A percentile compares a stretch with the other conserved stretches of the same genome.
phyloP scores from a whole-genome alignment of 2,797 vertebrate species.

The Pitangus sulphuratus region DNA sequence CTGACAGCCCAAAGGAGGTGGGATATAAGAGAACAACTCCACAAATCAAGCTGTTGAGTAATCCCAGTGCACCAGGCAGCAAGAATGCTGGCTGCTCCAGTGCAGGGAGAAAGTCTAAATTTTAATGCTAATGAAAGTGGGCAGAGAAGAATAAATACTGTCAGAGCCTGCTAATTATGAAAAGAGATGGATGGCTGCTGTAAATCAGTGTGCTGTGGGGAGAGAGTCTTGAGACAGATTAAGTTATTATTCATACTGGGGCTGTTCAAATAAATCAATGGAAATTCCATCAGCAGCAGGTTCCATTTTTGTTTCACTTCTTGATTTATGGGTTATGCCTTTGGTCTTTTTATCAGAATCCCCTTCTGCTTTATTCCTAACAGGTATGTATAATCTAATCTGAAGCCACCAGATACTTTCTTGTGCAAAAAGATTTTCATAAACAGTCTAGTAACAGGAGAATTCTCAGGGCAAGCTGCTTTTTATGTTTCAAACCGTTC shows the following conservation, averaged over 20 bases:
- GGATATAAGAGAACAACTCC: background rate
- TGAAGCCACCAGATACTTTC: slow-evolving; percentile 39
- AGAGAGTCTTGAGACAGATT: slow-evolving; percentile 64
- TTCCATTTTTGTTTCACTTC: slow-evolving; percentile 51
- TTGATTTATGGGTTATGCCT: slow-evolving; percentile 65
- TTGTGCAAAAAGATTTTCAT: slow-evolving; percentile 8
- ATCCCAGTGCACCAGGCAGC: background rate
- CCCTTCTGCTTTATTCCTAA: slow-evolving; percentile 45
- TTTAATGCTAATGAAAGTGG: slow-evolving; percentile 58
- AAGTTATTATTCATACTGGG: slow-evolving; percentile 67
- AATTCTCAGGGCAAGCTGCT: background rate
- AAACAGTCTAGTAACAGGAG: background rate
- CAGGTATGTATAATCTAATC: slow-evolving; percentile 47
- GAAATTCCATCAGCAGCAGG: slow-evolving; percentile 61
- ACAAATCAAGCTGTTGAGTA: slow-evolving; percentile 49
- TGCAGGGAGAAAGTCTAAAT: slow-evolving; percentile 43
- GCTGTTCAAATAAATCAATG: slow-evolving; percentile 69
- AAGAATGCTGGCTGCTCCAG: background rate
- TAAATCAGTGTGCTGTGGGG: slow-evolving; percentile 64
- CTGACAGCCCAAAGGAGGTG: background rate
- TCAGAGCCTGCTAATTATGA: slow-evolving; percentile 68
- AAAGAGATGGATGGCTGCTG: slow-evolving; percentile 62
- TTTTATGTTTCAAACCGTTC: slow-evolving; percentile 1
- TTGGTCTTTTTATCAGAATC: slow-evolving; percentile 62
- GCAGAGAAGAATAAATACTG: slow-evolving; percentile 71